Conservation (phyloP, 2,113 vertebrate genomes). For the Hippocampus zosterae region DNA sequence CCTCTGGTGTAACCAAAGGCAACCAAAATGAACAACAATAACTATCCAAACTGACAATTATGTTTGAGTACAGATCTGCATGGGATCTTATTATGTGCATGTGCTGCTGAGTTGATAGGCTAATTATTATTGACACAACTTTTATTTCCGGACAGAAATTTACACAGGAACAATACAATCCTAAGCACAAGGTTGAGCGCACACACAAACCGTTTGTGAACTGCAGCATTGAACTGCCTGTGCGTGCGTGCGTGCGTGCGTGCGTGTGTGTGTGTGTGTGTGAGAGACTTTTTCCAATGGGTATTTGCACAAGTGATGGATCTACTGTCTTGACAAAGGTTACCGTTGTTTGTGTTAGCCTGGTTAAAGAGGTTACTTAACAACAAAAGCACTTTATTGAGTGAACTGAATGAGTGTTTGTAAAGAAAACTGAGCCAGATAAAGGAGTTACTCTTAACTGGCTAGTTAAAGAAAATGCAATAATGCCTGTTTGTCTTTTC, state of each 20-base stretch:
- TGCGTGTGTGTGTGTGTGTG: slow-evolving; percentile 10
- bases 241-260: too few relatives aligned
- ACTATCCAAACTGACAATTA: not conserved
- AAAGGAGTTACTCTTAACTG: not conserved
- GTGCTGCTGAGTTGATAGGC: not conserved
- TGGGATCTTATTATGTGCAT: not conserved
- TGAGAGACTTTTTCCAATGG: slow-evolving; percentile 3
- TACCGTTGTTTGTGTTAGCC: slow-evolving; percentile 20
- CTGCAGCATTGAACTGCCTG: slow-evolving; percentile 22
- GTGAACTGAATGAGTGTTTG: slow-evolving; percentile 33
- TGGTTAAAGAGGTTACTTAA: slow-evolving; percentile 33
- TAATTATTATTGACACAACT: too few relatives aligned
- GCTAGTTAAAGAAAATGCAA: slow-evolving; percentile 6
- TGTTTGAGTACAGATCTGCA: not conserved
- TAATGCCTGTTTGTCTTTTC: not conserved
- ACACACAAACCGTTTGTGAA: slow-evolving; percentile 14
- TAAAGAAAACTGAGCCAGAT: not conserved
- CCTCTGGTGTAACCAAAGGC: not conserved
- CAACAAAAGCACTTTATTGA: slow-evolving; percentile 71
- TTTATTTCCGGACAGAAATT: not conserved
- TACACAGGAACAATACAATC: not conserved
- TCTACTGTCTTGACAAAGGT: slow-evolving; percentile 25
- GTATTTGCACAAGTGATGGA: slow-evolving; percentile 20
- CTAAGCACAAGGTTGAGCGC: slow-evolving; percentile 40
- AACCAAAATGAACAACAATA: not conserved